phyloP scores from a whole-genome alignment of 2,888 invertebrate genomes.

The Eilema caniola region DNA sequence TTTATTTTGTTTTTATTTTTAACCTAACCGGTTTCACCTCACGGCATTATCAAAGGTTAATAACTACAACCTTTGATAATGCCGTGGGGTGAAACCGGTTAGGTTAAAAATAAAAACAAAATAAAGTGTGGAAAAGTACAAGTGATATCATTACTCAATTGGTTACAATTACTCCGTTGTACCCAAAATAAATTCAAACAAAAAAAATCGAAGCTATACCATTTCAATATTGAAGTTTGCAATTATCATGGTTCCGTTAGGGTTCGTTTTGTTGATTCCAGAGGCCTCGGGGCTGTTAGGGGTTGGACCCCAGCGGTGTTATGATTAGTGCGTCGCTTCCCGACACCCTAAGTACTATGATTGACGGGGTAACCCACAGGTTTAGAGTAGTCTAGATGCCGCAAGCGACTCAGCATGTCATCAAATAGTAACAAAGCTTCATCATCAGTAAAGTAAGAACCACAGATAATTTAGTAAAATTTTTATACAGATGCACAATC shows the following conservation, averaged over 20 bases:
- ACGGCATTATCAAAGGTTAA: too few species aligned
- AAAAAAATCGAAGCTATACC: background rate
- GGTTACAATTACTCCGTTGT: background rate
- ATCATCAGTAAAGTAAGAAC: too few species aligned
- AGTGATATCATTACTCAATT: too few species aligned
- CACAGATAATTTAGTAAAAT: too few species aligned
- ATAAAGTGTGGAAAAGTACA: too few species aligned
- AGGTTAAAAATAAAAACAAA: too few species aligned
- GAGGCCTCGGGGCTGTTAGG: slow-evolving; percentile 37
- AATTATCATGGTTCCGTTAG: slow-evolving; percentile 28
- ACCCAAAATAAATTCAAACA: background rate
- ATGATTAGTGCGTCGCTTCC: slow-evolving; percentile 46
- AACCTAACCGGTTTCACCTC: too few species aligned
- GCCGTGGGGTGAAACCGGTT: too few species aligned
- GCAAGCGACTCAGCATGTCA: background rate
- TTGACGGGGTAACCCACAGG: slow-evolving; percentile 7
- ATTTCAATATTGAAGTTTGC: slow-evolving; percentile 24
- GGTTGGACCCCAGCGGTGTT: slow-evolving; percentile 16
- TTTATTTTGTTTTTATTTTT: too few species aligned
- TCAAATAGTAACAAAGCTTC: background rate
- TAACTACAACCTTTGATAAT: too few species aligned
- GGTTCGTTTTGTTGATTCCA: slow-evolving; percentile 39
- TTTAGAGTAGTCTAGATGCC: background rate
- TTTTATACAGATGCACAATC: too few species aligned
- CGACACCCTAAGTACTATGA: slow-evolving; percentile 23